Base-by-base conservation (phyloP, 2,888 invertebrate species). In the Andrena fulva region DNA sequence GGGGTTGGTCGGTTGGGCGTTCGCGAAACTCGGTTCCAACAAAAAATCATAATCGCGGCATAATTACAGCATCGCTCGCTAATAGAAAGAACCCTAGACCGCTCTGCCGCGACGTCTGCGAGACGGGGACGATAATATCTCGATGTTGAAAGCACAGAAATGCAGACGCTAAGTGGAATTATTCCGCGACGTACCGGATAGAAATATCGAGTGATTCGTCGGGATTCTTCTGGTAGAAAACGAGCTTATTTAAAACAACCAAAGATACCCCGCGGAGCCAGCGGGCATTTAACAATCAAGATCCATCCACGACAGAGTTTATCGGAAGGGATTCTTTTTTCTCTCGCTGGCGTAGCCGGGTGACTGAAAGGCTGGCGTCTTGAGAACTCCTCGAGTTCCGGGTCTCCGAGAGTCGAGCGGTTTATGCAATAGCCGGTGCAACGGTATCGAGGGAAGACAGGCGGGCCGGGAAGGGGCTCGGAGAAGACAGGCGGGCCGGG, bases 361-460 rank as follows among this genome's bases (percentile, higher is more conserved):
- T 54, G 69, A 48, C 63, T 80, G 75, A 82, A 79, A 75, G 75
- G 59, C 72, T 74, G 64, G 70, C 33, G 62, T 85, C 82, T 85
- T 78, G 82, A 74, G 85, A 67, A 82, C 77, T 73, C 56, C 66
- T 62, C 62, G 74, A 82, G 80, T 87, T 84, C 87, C 82, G 84
- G 84, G 76, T 80, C 80, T 86, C 77, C 50, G 68, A 73, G 80
- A 82, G 71, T 42, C 74, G 35, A 75, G 75, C 76, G 85, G 77
- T 87, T 87, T 82, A 80, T 85, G 88, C 85, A 87, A 81, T 77
- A 79, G 84, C 72, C 81, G 80, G 75, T 76, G 87, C 87, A 87
- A 87, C 84, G 87, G 88, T 85, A 85, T 85, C 82, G 78, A 67
- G 73, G 70, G 35, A 68, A 71, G 66, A 75, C 0, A 33, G 0